Evolutionary conservation across 2,888 invertebrate genomes (phyloP), one percentile per base, ranked within the genome.

Genomic region (Acanthosepion pharaonis): DNA sequence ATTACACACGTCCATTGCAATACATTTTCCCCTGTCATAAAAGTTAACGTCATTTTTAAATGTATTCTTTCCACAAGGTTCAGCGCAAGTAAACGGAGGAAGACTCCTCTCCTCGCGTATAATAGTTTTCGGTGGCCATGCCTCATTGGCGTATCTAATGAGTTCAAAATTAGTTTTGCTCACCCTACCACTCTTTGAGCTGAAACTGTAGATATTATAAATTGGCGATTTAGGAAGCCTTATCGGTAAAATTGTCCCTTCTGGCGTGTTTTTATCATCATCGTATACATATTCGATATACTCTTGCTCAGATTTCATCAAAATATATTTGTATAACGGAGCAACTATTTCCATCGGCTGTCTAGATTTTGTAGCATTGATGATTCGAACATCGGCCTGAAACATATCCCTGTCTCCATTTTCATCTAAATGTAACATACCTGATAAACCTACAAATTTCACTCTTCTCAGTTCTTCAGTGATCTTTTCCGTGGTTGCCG

Each of bases 351-450:
- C 59, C 59, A 59, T 59, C 2, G 59, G 23, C 25, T 59, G 59
- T 59, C 20, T 23, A 59, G 23, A 5, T 23, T 23, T 20, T 23
- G 59, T 59, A 59, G 96, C 95, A 94, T 96, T 95, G 23, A 94
- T 93, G 28, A 95, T 94, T 78, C 94, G 94, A n/a, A 95, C 78
- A 93, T 95, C 95, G 15, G 95, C 96, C 91, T 94, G 94, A 92
- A 95, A 96, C 49, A 96, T 96, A 20, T 95, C 95, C 64, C 96
- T 94, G 91, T 96, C 95, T 23, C 96, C 96, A 20, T 95, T 94
- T 25, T 94, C 94, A 94, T 96, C 92, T 25, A 96, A 94, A 42
- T 93, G 94, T 15, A 96, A 94, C 28, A 53, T 59, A 28, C 96
- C 96, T 25, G 96, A 95, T 91, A 96, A 94, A 51, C 96, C 96